Percentiles rank a stretch among this genome's conserved stretches.
These are phyloP conservation scores for Asbolus verrucosus DNA, from an alignment of 1,140 invertebrate genomes.

Conservation along the genomic window DNA sequence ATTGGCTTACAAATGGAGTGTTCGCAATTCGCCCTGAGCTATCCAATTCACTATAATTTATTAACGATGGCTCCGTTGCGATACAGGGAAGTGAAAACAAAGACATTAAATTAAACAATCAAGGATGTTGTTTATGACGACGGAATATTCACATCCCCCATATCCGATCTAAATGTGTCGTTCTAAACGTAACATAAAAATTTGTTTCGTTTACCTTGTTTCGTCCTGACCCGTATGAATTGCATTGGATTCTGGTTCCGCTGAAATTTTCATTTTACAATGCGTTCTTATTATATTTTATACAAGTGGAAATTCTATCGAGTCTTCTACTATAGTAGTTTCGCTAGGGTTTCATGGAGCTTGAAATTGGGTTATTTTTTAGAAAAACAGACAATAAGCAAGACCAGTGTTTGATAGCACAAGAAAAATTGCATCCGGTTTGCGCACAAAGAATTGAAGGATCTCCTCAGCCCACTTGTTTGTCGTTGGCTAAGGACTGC, in stretches of 20 bases:
- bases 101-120: constrained; percentile 34
- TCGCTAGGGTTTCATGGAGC: not conserved
- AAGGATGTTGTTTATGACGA: constrained; percentile 22
- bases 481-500: constrained; percentile 82
- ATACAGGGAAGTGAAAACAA: constrained; percentile 7
- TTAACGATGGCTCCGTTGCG: constrained; percentile 12
- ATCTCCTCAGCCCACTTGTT: constrained; percentile 81
- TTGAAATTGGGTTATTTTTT: constrained; percentile 48
- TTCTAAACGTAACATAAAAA: no score
- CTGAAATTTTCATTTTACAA: not conserved
- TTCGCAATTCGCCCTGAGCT: not conserved
- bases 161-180: not conserved
- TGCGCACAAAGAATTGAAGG: constrained; percentile 84
- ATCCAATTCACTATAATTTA: constrained; percentile 15
- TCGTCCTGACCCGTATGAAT: no score
- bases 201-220: no score
- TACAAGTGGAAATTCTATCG: constrained; percentile 1
- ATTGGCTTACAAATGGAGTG: constrained; percentile 3
- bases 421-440: constrained; percentile 87
- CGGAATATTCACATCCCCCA: not conserved
- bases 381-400: constrained; percentile 85
- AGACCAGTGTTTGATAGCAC: constrained; percentile 87
- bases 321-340: constrained; percentile 1
- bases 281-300: not conserved
- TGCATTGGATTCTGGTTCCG: no score